Base-by-base conservation (phyloP, 1,140 invertebrate species). In the Dolichoris vasculosae region DNA sequence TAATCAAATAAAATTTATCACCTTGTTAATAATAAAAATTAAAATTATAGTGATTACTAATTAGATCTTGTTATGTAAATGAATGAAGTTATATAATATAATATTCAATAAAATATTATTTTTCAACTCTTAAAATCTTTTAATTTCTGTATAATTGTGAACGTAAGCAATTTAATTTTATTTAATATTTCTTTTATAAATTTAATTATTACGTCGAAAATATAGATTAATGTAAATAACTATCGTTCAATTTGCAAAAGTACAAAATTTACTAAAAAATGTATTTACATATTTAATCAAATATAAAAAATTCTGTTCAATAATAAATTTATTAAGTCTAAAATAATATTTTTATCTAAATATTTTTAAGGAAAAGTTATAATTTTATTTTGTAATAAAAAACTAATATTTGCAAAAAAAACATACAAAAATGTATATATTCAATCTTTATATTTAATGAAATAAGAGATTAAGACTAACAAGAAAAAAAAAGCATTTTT, bases 1-100 rank as follows among this genome's bases (percentile, higher is more conserved):
- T 69, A 55, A 75, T 59, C 4, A 46, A 82, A 82, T 73, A 30
- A 48, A 83, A 23, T 83, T 83, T 83, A 55, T 73, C 40, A 32
- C 48, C 55, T 76, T 83, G 30, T 76, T 83, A 64, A 46, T 46
- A 64, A 67, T 59, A 73, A 1, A 83, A 75, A 30, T 75, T 43
- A 32, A 63, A 83, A 83, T 0, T 55, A 71, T 69, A 46, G 38
- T 78, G 40, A 77, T 26, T 35, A 40, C 43, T 46, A 7, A 64
- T 73, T 67, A 64, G 9, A 67, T 67, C 11, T 2, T 84, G 59
- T 77, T 63, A 83, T 76, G 23, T 76, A 9, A 46, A 55, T 71
- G 17, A 59, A 83, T 59, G 59, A 77, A 63, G 17, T 20, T 63
- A 76, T 38, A 76, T 63, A 55, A 6, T 35, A 55, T 32, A 63